These are phyloP conservation scores for Dasyornis broadbenti DNA, from an alignment of 2,113 vertebrate species.

Conservation along the genomic window DNA sequence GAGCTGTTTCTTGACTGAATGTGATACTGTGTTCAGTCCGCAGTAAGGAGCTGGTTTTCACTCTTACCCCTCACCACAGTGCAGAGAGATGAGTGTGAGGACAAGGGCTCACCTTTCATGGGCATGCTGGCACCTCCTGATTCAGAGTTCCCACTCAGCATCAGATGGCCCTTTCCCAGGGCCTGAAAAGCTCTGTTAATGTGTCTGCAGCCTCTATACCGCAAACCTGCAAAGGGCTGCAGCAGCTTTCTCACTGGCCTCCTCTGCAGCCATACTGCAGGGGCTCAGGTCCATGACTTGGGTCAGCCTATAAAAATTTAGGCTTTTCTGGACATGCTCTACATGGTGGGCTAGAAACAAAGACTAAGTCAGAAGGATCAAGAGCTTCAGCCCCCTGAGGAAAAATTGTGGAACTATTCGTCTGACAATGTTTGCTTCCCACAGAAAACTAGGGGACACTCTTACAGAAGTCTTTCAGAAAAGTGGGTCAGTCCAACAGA, in stretches of 20 bases:
- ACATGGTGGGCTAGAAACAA: neutral
- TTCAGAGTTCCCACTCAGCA: neutral
- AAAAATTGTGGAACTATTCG: neutral
- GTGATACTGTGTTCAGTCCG: neutral
- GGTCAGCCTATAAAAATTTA: neutral
- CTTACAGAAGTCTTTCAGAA: neutral
- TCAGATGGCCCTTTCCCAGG: neutral
- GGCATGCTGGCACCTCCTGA: too few species aligned
- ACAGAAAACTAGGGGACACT: neutral
- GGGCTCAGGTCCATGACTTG: neutral
- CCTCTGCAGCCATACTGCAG: fast-evolving
- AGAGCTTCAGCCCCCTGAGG: neutral
- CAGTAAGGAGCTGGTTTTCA: fast-evolving
- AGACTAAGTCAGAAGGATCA: neutral
- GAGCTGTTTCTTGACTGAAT: neutral
- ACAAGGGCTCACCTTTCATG: neutral
- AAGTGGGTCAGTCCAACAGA: neutral
- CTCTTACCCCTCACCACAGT: neutral
- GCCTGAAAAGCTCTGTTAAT: neutral
- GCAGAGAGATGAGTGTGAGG: neutral
- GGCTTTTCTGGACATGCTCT: fast-evolving
- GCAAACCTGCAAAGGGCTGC: neutral
- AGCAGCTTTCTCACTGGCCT: neutral
- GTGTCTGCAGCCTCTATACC: neutral
- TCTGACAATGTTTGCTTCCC: neutral